Evolutionary conservation across 1,140 invertebrate species (phyloP).

Genomic region (Hirudo medicinalis): DNA sequence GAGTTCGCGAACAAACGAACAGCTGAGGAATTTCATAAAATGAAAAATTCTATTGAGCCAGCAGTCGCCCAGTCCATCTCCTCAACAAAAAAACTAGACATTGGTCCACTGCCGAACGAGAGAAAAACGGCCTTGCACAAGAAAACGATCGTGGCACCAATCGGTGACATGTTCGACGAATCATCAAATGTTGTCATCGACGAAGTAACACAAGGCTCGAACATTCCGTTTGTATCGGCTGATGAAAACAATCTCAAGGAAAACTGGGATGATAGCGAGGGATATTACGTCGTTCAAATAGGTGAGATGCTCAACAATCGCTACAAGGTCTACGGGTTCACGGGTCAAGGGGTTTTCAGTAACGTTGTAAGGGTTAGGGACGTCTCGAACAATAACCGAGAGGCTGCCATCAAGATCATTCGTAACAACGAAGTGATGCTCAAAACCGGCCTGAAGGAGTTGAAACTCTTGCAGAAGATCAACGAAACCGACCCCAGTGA

Average conservation of each 20-base stretch:
- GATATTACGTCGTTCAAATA: constrained; percentile 84
- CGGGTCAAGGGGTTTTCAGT: constrained; percentile 96
- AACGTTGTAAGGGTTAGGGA: constrained; percentile 91
- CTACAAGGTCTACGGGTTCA: constrained; percentile 89
- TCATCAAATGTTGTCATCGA: too few relatives aligned
- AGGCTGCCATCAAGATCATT: constrained; percentile 98
- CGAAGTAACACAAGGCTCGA: too few relatives aligned
- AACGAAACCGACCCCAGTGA: constrained; percentile 97
- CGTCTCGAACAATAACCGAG: constrained; percentile 63
- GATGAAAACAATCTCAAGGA: constrained; percentile 44
- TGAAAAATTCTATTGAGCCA: too few relatives aligned
- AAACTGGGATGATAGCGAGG: constrained; percentile 99
- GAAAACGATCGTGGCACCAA: too few relatives aligned
- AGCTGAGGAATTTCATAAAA: too few relatives aligned
- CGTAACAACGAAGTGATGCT: constrained; percentile 99
- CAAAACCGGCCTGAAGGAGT: constrained; percentile 88
- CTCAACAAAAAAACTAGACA: too few relatives aligned
- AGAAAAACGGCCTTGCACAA: too few relatives aligned
- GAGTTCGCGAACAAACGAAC: too few relatives aligned
- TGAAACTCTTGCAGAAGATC: constrained; percentile 82
- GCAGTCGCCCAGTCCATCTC: too few relatives aligned
- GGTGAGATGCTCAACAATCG: constrained; percentile 82
- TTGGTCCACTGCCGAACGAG: too few relatives aligned
- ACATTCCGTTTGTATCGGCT: too few relatives aligned
- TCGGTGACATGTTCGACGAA: too few relatives aligned